Percentiles rank a stretch among this genome's conserved stretches.
Evolutionary conservation across 30 jellyfish, hydroid and myxozoan genomes (phyloP).

Genomic region (Turritopsis rubra): DNA sequence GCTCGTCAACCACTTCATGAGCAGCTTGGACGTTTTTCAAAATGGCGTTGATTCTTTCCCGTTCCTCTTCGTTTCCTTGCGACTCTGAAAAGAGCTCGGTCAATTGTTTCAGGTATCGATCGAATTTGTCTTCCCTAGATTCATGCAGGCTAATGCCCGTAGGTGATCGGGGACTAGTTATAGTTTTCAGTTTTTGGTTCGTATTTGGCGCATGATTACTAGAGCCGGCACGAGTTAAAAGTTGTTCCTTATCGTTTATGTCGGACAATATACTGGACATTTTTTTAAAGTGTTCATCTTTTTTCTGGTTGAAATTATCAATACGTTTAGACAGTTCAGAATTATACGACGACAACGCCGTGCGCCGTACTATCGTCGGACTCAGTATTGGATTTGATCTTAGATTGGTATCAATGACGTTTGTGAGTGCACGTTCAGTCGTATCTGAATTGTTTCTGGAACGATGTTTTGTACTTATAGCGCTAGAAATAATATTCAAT

Average conservation of each 20-base stretch:
- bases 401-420: not conserved
- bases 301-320: slow-evolving; percentile 68
- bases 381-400: slow-evolving; percentile 10
- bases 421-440: not conserved
- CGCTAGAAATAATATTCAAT: slow-evolving; percentile 25
- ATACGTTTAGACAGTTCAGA: slow-evolving; percentile 81
- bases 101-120: slow-evolving; percentile 73
- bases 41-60: slow-evolving; percentile 6
- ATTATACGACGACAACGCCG: slow-evolving; percentile 39
- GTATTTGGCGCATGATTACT: not conserved
- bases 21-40: slow-evolving; percentile 9
- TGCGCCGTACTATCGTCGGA: slow-evolving; percentile 20
- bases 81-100: slow-evolving; percentile 52
- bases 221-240: not conserved
- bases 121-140: slow-evolving; percentile 47
- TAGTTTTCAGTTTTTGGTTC: not conserved
- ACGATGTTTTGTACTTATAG: slow-evolving; percentile 14
- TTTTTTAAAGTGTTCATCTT: slow-evolving; percentile 72
- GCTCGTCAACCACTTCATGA: not conserved
- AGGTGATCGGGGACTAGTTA: not conserved
- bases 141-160: not conserved
- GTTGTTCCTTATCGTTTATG: not conserved
- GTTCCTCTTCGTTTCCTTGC: not conserved
- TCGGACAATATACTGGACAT: slow-evolving; percentile 70
- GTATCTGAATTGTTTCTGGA: slow-evolving; percentile 3